phyloP scores from a whole-genome alignment of 1,140 invertebrate species.

The Panagrolaimus sp. region DNA sequence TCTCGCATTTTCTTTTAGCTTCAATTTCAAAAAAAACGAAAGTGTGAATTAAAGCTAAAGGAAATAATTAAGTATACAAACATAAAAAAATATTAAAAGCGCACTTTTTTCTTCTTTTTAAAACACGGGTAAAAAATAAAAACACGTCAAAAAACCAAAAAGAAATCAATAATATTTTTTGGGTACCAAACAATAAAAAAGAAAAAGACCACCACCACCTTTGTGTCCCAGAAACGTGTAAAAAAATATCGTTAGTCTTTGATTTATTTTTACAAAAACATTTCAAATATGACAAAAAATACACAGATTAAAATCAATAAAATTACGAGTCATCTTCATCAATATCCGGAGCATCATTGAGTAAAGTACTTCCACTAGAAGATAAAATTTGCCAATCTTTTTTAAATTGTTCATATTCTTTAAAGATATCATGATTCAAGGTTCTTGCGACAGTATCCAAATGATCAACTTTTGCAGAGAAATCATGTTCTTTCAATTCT shows the following conservation, averaged over 20 bases:
- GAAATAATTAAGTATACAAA: background rate
- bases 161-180: background rate
- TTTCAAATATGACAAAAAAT: background rate
- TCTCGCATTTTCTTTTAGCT: too few species aligned
- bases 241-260: too few species aligned
- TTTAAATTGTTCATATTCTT: conserved; percentile 14
- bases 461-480: background rate
- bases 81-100: too few species aligned
- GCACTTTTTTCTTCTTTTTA: conserved; percentile 5
- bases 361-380: too few species aligned
- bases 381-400: background rate
- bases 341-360: too few species aligned
- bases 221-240: too few species aligned
- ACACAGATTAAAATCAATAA: too few species aligned
- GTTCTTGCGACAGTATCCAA: background rate
- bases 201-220: conserved; percentile 6
- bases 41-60: too few species aligned
- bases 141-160: too few species aligned
- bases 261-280: background rate
- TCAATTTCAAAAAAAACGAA: too few species aligned
- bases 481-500: conserved; percentile 11
- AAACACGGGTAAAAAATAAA: too few species aligned
- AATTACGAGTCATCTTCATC: background rate
- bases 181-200: too few species aligned
- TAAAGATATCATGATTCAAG: background rate